Evolutionary conservation across 2,113 vertebrate genomes (phyloP).

Genomic region (Petaurus breviceps): DNA sequence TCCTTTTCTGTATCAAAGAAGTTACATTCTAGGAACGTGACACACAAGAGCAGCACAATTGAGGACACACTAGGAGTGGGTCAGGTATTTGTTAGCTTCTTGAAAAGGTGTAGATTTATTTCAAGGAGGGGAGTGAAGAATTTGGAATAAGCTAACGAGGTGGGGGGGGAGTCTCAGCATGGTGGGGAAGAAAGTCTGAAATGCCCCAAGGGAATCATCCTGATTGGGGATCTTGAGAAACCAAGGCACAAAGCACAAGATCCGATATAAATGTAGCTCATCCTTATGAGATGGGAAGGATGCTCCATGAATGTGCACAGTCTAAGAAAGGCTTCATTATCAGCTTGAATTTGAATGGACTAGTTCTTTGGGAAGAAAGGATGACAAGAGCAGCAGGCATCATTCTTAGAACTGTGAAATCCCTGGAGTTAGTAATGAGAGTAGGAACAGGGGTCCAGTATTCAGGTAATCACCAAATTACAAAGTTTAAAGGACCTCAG

Average conservation of each 20-base stretch:
- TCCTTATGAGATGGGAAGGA: neutral
- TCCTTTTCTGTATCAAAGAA: neutral
- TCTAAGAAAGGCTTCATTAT: neutral
- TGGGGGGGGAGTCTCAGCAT: too few species aligned
- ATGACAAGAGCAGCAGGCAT: neutral
- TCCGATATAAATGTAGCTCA: neutral
- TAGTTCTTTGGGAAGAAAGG: neutral
- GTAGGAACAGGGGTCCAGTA: neutral
- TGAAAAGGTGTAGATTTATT: neutral
- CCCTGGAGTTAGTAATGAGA: neutral
- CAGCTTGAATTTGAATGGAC: neutral
- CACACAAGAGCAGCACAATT: neutral
- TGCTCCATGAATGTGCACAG: neutral
- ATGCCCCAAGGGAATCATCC: neutral
- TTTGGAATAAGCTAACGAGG: neutral
- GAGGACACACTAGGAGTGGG: neutral
- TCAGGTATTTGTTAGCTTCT: neutral
- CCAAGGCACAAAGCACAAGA: neutral
- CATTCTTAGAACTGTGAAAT: neutral
- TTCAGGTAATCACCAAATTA: neutral
- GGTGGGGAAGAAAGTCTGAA: neutral
- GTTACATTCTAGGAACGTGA: neutral
- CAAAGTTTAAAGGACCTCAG: neutral
- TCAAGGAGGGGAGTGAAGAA: neutral
- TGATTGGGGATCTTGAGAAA: neutral